Conservation (phyloP, 2,113 vertebrate species). For the Typhlomys cinereus region DNA sequence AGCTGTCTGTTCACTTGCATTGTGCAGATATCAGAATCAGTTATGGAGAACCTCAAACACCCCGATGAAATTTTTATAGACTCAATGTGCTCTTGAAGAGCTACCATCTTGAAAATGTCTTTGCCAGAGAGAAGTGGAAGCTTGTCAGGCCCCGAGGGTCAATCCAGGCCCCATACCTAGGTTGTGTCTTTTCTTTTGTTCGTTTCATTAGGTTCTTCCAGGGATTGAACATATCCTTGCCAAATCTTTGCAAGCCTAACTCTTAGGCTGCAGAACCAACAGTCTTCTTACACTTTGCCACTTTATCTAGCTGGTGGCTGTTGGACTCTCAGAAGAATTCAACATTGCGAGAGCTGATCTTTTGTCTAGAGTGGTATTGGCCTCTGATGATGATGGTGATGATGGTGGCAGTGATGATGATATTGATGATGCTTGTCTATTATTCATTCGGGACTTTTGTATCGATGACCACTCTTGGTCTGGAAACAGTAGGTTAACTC, state of each 20-base stretch:
- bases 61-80: not conserved
- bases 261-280: too few relatives aligned
- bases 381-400: not conserved
- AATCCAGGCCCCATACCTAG: too few relatives aligned
- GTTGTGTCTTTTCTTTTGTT: not conserved
- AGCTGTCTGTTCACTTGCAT: not conserved
- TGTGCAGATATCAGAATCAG: too few relatives aligned
- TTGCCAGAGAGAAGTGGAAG: too few relatives aligned
- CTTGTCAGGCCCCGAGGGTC: too few relatives aligned
- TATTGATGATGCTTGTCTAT: too few relatives aligned
- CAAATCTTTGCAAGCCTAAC: not conserved
- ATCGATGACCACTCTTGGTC: not conserved
- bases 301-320: accelerated
- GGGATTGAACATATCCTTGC: not conserved
- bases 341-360: accelerated
- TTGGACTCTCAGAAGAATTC: accelerated
- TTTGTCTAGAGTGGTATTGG: not conserved
- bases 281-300: accelerated
- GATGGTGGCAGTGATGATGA: too few relatives aligned
- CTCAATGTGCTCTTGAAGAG: not conserved
- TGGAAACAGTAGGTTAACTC: not conserved
- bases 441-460: not conserved
- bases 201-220: not conserved
- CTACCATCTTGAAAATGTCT: not conserved
- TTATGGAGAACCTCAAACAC: not conserved